Base-by-base conservation (phyloP, 2,797 vertebrate genomes). In the Amniataba percoides region DNA sequence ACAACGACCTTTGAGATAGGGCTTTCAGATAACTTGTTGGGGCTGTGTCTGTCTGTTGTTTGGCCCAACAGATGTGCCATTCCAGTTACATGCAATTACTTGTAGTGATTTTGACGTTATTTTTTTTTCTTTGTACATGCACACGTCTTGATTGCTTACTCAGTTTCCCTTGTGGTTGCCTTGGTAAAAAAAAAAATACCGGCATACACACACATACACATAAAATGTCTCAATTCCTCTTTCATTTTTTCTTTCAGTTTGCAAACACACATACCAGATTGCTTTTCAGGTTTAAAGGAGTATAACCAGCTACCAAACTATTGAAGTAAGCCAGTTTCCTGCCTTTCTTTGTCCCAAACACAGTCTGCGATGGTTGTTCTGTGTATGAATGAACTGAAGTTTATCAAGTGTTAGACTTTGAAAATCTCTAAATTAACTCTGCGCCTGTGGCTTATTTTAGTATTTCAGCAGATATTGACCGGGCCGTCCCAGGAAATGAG, bases 391-490 rank as follows among this genome's bases (percentile, higher is more conserved):
- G 7, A 68, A 23, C 7, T 16, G 15, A 57, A 16, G 27, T 31
- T 31, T 31, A 31, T 2, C 27, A 31, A 31, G 3, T 5, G 5
- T 31, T 31, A 31, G 3, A 31, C 27, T 31, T 15, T 39, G 18
- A 60, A 61, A 65, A 61, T 19, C 2, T 36, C 2, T 6, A 48
- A 23, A 60, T 52, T 14, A 15, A 60, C 39, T 55, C 51, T 23
- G 7, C 23, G 18, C 21, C 31, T 51, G 9, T 57, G 52, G 70
- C 25, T 55, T 49, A 65, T 64, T 53, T 34, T 46, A 10, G n/a
- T 5, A 2, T 23, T 31, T 71, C 5, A 39, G 34, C 45, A 77
- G 77, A 61, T 59, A 76, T 84, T 39, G 57, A 19, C 42, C 39
- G 8, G 4, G 3, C 48, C 31, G n/a, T 58, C 19, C 12, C 7